Conservation (phyloP, 2,797 vertebrate genomes). For the Amphiprion clarkii region DNA sequence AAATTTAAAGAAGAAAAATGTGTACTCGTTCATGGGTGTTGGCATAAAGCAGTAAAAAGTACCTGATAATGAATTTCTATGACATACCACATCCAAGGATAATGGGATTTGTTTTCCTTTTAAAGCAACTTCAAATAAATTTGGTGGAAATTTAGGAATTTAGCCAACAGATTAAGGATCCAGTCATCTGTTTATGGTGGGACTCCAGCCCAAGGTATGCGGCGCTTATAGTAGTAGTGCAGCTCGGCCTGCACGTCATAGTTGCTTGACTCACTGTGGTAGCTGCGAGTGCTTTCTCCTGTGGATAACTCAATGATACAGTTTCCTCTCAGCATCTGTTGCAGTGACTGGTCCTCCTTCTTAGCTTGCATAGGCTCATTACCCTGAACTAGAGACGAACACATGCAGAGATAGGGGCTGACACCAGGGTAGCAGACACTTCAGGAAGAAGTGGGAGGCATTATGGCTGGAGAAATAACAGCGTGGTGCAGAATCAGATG, state of each 20-base stretch:
- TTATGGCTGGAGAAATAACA: slow-evolving; percentile 46
- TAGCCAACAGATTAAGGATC: background rate
- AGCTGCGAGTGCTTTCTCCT: slow-evolving; percentile 44
- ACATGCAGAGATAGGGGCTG: slow-evolving; percentile 54
- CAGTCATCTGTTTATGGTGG: background rate
- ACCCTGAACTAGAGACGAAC: slow-evolving; percentile 47
- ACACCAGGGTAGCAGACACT: slow-evolving; percentile 56
- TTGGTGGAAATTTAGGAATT: background rate
- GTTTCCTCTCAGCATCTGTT: slow-evolving; percentile 50
- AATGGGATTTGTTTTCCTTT: background rate
- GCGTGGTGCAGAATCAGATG: slow-evolving; percentile 42
- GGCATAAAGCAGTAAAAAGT: background rate
- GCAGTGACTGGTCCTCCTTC: slow-evolving; percentile 32
- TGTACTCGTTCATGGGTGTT: background rate
- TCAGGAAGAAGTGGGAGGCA: slow-evolving; percentile 54
- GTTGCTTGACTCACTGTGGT: slow-evolving; percentile 33
- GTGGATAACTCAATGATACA: slow-evolving; percentile 43
- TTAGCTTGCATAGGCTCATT: slow-evolving; percentile 59
- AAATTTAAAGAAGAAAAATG: background rate
- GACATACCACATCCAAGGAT: too few species aligned
- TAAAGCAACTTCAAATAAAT: background rate
- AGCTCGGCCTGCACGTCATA: slow-evolving; percentile 10
- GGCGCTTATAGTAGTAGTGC: slow-evolving; percentile 19
- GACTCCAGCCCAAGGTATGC: background rate
- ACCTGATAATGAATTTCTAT: background rate